phyloP scores from a whole-genome alignment of 1,140 invertebrate species.

The Lycorma delicatula region DNA sequence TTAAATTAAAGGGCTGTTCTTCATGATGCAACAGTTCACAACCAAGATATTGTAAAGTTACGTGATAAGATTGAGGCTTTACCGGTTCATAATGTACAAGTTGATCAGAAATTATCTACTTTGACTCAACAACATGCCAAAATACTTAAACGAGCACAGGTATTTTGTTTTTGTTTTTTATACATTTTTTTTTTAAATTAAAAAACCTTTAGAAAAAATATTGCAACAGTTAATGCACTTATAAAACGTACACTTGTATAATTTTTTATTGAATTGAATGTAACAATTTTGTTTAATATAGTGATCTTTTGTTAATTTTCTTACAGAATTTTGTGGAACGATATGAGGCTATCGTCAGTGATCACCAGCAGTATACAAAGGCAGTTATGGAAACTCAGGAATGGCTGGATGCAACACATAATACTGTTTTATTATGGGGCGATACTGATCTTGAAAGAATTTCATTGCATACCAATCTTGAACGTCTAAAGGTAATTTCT shows the following conservation, averaged over 20 bases:
- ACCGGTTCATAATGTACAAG: conserved; percentile 57
- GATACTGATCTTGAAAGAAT: conserved; percentile 81
- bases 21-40: conserved; percentile 78
- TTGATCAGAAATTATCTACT: conserved; percentile 48
- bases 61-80: conserved; percentile 65
- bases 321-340: conserved; percentile 36
- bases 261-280: too few relatives aligned
- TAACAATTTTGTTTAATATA: too few relatives aligned
- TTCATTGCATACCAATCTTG: conserved; percentile 82
- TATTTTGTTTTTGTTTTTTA: conserved; percentile 13
- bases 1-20: conserved; percentile 49
- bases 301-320: too few relatives aligned
- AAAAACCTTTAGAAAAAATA: conserved; percentile 51
- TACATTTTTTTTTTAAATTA: not conserved
- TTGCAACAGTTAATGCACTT: not conserved
- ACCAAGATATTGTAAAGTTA: conserved; percentile 76
- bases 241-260: not conserved
- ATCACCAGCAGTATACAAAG: conserved; percentile 88
- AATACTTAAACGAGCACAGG: conserved; percentile 58
- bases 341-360: conserved; percentile 84
- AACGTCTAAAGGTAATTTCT: conserved; percentile 61
- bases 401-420: conserved; percentile 83
- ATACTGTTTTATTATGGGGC: conserved; percentile 76
- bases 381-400: conserved; percentile 80
- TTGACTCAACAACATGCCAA: conserved; percentile 51